Base-by-base conservation (phyloP, 1,140 invertebrate species). In the Sesamia nonagrioides region DNA sequence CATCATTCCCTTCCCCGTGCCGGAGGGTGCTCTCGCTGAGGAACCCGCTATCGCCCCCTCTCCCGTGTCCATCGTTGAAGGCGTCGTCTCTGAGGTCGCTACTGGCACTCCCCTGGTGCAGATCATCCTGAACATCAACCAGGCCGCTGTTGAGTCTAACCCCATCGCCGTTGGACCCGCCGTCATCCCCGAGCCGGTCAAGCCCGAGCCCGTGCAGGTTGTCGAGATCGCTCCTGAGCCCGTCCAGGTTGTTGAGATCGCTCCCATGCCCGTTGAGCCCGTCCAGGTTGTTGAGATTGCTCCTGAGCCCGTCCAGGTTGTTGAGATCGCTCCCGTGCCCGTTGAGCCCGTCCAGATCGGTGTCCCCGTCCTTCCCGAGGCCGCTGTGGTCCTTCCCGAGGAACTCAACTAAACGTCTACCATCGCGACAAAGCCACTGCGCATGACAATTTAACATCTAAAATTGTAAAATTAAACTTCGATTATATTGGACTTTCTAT, bases 91-190 rank as follows among this genome's bases (percentile, higher is more conserved):
- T 4, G 79, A 77, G 15, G 63, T 18, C 15, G 68, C 68, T 21
- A 3, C 66, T 11, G 80, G 76, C 71, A 68, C 88, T 79, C 85
- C 91, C 50, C 84, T 91, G 13, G 90, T 93, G 17, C 89, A 90
- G 81, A 88, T 92, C 84, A 89, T 92, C 79, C 40, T 90, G 77
- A 92, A 92, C 79, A 80, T 92, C 58, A 85, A 88, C 48, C 40
- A 81, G 50, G 75, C 77, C 33, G 27, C 50, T 15, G 35, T 54
- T 18, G 45, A 61, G 15, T 18, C 27, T 13, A 60, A 54, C 50
- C 42, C 68, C 58, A 74, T 72, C 52, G 61, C 42, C 40, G 79
- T 68, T 2, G 83, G 17, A 52, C 79, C 84, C 45, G 79, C 77
- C 15, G 72, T 69, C 11, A 15, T 27, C 40, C 13, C 56, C 7